Evolutionary conservation across 2,888 invertebrate genomes (phyloP).

Genomic region (Drosophila mayaguana): DNA sequence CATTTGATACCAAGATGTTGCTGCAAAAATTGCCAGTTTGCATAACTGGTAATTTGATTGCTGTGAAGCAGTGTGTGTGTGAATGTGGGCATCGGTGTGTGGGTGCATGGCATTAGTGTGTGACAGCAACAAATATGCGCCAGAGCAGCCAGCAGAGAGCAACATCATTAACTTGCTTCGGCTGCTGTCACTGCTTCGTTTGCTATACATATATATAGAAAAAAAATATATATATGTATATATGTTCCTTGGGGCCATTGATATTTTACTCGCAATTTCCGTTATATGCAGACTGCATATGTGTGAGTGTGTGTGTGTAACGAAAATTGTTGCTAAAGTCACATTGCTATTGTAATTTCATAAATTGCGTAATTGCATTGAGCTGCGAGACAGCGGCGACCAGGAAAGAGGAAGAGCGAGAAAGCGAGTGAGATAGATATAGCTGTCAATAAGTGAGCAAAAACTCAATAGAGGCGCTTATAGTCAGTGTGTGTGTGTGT

Average conservation of each 20-base stretch:
- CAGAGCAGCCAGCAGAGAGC: constrained; percentile 15
- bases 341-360: constrained; percentile 66
- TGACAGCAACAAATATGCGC: background rate
- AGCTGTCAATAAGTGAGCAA: constrained; percentile 37
- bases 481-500: background rate
- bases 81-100: background rate
- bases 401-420: background rate
- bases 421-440: background rate
- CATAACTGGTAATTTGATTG: constrained; percentile 73
- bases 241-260: constrained; percentile 42
- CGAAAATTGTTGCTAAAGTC: constrained; percentile 60
- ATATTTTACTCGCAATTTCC: constrained; percentile 57
- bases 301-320: constrained; percentile 25
- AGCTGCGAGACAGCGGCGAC: background rate
- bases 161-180: constrained; percentile 36
- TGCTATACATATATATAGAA: constrained; percentile 16
- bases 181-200: constrained; percentile 31
- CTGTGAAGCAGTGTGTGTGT: constrained; percentile 13
- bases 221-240: constrained; percentile 16
- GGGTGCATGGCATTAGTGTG: background rate
- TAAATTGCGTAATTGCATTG: constrained; percentile 73
- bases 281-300: constrained; percentile 28
- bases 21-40: constrained; percentile 52
- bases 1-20: constrained; percentile 48
- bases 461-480: constrained; percentile 46